phyloP scores from a whole-genome alignment of 2,888 invertebrate species.

The Eristalis tenax region DNA sequence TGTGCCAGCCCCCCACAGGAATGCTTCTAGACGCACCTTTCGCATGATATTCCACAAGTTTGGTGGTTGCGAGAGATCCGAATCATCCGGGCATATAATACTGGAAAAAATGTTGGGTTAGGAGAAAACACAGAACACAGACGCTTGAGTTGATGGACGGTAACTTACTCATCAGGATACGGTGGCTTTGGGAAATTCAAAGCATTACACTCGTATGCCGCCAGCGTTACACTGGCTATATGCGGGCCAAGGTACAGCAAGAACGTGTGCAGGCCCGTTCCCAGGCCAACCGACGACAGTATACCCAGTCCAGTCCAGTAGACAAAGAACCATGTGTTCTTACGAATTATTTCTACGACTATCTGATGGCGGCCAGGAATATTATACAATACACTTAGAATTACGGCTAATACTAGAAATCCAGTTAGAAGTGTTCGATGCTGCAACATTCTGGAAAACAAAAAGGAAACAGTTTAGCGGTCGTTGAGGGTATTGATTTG shows the following conservation, averaged over 20 bases:
- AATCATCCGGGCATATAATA: conserved; percentile 93
- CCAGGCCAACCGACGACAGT: conserved; percentile 97
- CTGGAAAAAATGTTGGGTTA: conserved; percentile 81
- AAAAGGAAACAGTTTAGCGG: neutral
- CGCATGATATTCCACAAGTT: conserved; percentile 96
- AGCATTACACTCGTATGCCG: conserved; percentile 97
- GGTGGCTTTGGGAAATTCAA: conserved; percentile 98
- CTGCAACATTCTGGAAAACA: conserved; percentile 77
- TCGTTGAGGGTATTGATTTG: neutral
- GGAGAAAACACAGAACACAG: too few relatives aligned
- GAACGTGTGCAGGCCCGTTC: conserved; percentile 99
- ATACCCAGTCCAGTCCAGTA: conserved; percentile 98
- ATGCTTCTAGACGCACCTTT: conserved; percentile 96
- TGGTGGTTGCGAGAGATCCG: conserved; percentile 85
- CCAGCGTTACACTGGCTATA: conserved; percentile 98
- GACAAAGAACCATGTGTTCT: conserved; percentile 82
- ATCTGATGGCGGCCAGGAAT: conserved; percentile 80
- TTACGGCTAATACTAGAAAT: conserved; percentile 78
- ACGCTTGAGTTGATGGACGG: neutral
- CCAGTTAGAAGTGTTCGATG: conserved; percentile 78
- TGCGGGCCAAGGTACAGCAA: conserved; percentile 99
- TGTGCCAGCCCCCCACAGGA: conserved; percentile 99
- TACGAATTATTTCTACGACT: conserved; percentile 78
- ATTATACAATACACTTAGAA: conserved; percentile 79
- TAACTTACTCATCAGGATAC: conserved; percentile 95